A percentile compares a stretch with the other conserved stretches of the same genome.
These are phyloP conservation scores for Pedetes capensis DNA, from an alignment of 2,113 vertebrate species.

Conservation along the genomic window DNA sequence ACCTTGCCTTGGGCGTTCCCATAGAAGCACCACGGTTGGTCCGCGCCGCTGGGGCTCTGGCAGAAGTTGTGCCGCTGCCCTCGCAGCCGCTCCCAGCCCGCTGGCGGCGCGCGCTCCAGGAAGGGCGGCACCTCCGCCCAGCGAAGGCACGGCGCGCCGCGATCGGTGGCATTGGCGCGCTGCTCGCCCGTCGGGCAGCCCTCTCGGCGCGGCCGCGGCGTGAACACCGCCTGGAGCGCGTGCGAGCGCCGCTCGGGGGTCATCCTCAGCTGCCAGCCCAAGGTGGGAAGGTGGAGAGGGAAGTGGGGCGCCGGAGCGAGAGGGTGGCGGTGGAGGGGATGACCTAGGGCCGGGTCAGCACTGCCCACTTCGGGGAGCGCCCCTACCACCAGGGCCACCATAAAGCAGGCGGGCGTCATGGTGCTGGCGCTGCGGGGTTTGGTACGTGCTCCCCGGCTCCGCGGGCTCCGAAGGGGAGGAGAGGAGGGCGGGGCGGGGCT, in stretches of 20 bases:
- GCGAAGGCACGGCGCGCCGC: constrained; percentile 85
- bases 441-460: constrained; percentile 76
- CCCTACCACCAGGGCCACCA: constrained; percentile 75
- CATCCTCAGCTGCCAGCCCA: not conserved
- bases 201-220: constrained; percentile 66
- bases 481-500: constrained; percentile 76
- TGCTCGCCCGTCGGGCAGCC: constrained; percentile 82
- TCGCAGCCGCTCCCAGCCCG: constrained; percentile 45
- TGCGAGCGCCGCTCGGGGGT: not conserved
- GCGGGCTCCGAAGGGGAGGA: not conserved
- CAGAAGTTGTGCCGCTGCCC: constrained; percentile 87
- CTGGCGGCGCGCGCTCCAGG: constrained; percentile 65
- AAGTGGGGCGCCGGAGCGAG: not conserved
- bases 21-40: constrained; percentile 90
- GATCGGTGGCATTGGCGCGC: constrained; percentile 87
- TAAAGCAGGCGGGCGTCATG: constrained; percentile 76
- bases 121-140: constrained; percentile 87
- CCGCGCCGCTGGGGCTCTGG: constrained; percentile 85
- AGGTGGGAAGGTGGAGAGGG: not conserved
- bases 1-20: constrained; percentile 80
- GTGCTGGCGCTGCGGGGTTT: constrained; percentile 68
- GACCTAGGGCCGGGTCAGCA: not conserved
- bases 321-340: not conserved
- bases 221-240: not conserved
- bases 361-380: constrained; percentile 54